Conservation (phyloP, 2,113 vertebrate species). For the Typhlomys cinereus region DNA sequence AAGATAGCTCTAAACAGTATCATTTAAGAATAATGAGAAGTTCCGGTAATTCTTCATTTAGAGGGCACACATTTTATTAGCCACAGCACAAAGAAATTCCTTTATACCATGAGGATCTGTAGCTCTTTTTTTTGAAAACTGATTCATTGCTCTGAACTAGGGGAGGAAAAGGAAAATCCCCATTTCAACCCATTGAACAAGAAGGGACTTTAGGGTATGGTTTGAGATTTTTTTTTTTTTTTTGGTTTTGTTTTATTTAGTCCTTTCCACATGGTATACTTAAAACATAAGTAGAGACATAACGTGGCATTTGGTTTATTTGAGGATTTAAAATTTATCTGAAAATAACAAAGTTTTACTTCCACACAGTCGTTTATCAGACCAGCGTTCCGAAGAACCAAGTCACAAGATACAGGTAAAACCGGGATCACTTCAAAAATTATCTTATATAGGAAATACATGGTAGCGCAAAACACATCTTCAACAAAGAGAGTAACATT, state of each 20-base stretch:
- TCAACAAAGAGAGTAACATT: neutral
- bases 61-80: neutral
- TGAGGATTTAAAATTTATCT: neutral
- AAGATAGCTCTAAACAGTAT: neutral
- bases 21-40: neutral
- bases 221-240: neutral
- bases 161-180: neutral
- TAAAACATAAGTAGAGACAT: neutral
- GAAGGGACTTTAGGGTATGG: neutral
- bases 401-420: neutral
- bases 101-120: neutral
- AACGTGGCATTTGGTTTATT: neutral
- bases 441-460: neutral
- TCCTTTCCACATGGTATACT: too few relatives aligned
- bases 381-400: neutral
- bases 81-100: neutral
- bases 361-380: slow-evolving; percentile 28
- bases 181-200: slow-evolving; percentile 5
- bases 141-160: neutral
- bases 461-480: neutral
- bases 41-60: neutral
- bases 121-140: neutral
- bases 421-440: neutral
- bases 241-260: neutral
- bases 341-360: slow-evolving; percentile 56